Evolutionary conservation across 2,797 vertebrate species (phyloP).

Genomic region (Muscicapa striata): DNA sequence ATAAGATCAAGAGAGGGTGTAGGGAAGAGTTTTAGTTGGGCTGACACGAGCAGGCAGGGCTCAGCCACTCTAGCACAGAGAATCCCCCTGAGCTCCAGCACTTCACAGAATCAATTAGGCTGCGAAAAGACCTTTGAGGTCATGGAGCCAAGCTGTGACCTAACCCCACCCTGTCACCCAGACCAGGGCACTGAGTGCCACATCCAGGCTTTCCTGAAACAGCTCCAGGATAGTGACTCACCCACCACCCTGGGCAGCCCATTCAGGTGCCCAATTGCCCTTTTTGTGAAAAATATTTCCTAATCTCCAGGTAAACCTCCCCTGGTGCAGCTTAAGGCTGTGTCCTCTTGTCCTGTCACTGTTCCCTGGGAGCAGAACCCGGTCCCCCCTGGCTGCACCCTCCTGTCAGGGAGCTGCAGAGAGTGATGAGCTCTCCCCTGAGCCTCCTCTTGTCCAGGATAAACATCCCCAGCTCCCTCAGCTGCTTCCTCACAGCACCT

Average conservation of each 20-base stretch:
- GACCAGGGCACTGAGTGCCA: background rate
- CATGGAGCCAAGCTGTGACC: background rate
- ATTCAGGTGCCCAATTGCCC: rapidly evolving
- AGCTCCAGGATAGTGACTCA: rapidly evolving
- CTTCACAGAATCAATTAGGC: rapidly evolving
- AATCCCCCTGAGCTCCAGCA: background rate
- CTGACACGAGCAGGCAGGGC: background rate
- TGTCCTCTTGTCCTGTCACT: background rate
- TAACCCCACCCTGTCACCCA: background rate
- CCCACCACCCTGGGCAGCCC: background rate
- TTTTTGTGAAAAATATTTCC: background rate
- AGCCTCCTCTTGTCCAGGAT: background rate
- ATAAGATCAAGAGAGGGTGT: background rate
- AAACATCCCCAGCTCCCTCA: background rate
- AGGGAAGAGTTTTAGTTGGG: background rate
- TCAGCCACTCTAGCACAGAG: background rate
- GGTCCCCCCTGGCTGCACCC: background rate
- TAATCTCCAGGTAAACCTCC: background rate
- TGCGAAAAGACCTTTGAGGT: background rate
- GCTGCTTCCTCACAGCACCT: background rate
- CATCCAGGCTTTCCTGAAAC: background rate
- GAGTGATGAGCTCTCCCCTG: background rate
- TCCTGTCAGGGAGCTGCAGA: background rate
- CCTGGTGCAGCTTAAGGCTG: background rate
- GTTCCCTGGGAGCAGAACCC: background rate